These are phyloP conservation scores for Panopea generosa DNA, from an alignment of 2,888 invertebrate species.

Conservation along the genomic window DNA sequence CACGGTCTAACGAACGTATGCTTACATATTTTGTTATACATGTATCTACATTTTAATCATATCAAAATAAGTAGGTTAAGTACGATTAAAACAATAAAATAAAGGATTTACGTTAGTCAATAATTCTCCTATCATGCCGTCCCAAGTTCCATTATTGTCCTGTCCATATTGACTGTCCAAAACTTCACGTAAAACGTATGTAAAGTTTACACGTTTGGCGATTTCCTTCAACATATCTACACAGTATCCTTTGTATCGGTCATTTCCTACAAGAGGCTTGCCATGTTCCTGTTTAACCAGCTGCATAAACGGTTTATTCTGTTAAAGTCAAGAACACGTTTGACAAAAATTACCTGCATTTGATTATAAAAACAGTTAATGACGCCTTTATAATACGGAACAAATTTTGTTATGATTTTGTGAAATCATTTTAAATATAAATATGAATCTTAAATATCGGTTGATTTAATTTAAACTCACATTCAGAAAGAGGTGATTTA, in stretches of 20 bases:
- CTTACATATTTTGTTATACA: too few species aligned
- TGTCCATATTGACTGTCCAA: slow-evolving; percentile 93
- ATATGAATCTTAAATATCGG: too few species aligned
- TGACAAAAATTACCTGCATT: background rate
- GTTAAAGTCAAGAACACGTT: slow-evolving; percentile 4
- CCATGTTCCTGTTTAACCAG: slow-evolving; percentile 73
- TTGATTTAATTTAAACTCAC: too few species aligned
- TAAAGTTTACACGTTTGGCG: slow-evolving; percentile 92
- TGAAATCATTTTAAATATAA: too few species aligned
- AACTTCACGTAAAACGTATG: slow-evolving; percentile 93
- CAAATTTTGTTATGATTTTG: too few species aligned
- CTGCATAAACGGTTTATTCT: slow-evolving; percentile 74
- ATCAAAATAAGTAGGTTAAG: too few species aligned
- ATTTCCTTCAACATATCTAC: slow-evolving; percentile 95
- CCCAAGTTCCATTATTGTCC: slow-evolving; percentile 77
- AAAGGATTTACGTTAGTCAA: slow-evolving; percentile 70
- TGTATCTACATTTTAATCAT: too few species aligned
- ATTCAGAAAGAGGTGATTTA: too few species aligned
- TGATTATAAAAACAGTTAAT: too few species aligned
- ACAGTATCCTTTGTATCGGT: slow-evolving; percentile 90
- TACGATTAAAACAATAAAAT: too few species aligned
- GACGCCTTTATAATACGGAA: too few species aligned
- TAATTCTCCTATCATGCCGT: slow-evolving; percentile 84
- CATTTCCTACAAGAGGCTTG: slow-evolving; percentile 87
- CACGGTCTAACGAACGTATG: too few species aligned